phyloP scores from a whole-genome alignment of 2,113 vertebrate genomes.

The Trematocara zebra region DNA sequence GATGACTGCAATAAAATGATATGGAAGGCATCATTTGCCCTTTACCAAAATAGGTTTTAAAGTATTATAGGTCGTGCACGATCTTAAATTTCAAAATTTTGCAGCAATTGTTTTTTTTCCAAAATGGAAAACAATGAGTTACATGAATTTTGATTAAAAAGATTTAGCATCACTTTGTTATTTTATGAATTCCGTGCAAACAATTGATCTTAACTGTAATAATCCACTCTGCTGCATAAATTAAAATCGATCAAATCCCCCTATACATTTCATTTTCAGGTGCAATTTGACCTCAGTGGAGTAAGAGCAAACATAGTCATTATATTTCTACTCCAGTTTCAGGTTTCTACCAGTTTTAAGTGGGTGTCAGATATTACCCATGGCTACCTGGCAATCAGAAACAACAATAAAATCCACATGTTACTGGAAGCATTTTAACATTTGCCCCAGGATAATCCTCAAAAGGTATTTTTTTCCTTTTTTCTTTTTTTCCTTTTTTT shows the following conservation, averaged over 20 bases:
- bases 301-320: constrained; percentile 8
- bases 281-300: constrained; percentile 7
- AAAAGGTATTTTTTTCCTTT: not conserved
- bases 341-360: not conserved
- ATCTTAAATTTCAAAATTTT: not conserved
- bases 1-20: constrained; percentile 58
- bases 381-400: constrained; percentile 17
- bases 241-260: constrained; percentile 18
- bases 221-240: constrained; percentile 27
- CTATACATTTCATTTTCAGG: constrained; percentile 36
- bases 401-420: constrained; percentile 11
- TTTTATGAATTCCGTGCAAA: constrained; percentile 5
- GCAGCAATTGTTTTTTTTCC: not conserved
- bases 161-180: not conserved
- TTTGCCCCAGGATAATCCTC: not conserved
- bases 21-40: constrained; percentile 53
- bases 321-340: not conserved
- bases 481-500: not conserved
- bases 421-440: constrained; percentile 16
- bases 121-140: not conserved
- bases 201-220: constrained; percentile 21
- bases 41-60: constrained; percentile 52
- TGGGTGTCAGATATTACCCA: constrained; percentile 2
- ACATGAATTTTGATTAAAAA: not conserved
- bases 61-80: not conserved